phyloP scores from a whole-genome alignment of 2,797 vertebrate genomes.

The Melanotaenia nigrans region DNA sequence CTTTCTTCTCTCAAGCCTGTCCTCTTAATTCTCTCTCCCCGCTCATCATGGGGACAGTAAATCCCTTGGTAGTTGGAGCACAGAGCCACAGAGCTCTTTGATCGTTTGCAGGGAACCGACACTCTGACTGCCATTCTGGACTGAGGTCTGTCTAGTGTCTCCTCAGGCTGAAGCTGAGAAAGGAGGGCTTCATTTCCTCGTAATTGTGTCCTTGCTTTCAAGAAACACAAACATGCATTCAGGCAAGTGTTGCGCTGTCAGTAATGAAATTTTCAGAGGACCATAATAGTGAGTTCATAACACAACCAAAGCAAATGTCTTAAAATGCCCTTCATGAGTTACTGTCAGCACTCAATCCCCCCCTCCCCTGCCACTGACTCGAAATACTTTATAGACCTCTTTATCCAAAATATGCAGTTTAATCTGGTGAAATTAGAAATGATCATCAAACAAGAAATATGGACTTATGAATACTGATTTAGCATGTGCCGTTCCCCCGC shows the following conservation, averaged over 20 bases:
- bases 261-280: conserved; percentile 55
- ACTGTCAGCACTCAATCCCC: neutral
- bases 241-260: conserved; percentile 32
- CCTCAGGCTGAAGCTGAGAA: conserved; percentile 37
- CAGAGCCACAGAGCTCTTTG: conserved; percentile 72
- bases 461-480: conserved; percentile 74
- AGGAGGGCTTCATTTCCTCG: conserved; percentile 35
- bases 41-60: conserved; percentile 74
- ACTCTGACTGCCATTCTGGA: conserved; percentile 68
- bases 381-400: conserved; percentile 48
- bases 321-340: conserved; percentile 45
- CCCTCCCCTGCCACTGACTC: conserved; percentile 37
- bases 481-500: conserved; percentile 64
- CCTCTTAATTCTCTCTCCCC: conserved; percentile 66
- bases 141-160: conserved; percentile 60
- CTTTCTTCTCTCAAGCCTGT: conserved; percentile 62
- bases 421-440: conserved; percentile 77
- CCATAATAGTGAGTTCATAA: conserved; percentile 39
- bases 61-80: conserved; percentile 73
- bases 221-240: conserved; percentile 25
- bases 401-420: conserved; percentile 76
- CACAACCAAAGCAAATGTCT: conserved; percentile 46
- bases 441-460: conserved; percentile 76
- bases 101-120: conserved; percentile 66
- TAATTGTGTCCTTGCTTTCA: conserved; percentile 13